Evolutionary conservation across 2,113 vertebrate species (phyloP), one percentile per base, ranked within the genome.

Genomic region (Stigmatopora argus): DNA sequence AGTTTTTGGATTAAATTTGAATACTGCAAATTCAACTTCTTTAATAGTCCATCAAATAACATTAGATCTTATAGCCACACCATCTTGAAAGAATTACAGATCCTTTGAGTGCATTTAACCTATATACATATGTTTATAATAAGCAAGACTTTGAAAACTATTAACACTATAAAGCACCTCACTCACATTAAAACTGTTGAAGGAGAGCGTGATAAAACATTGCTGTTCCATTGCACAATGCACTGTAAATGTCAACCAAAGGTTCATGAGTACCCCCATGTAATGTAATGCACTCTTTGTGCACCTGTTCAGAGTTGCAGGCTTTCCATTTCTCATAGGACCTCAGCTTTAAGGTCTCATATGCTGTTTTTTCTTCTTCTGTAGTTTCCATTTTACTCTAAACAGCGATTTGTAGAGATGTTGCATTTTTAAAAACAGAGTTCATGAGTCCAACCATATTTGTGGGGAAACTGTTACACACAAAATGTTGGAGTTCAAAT

Each of bases 281-380:
- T 48, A 44, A 64, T 45, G 49, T 67, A 70, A 79, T 65, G 65
- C 44, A 69, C 18, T 12, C 12, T 69, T 48, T 57, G 44, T 65
- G 38, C 77, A 82, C 77, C 77, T 82, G 82, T 63, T 75, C 8
- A 46, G 18, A 21, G 46, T 73, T 77, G 14, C 23, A 78, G 7
- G 46, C n/a, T 46, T 56, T 66, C 46, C 62, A 70, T 1, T 1
- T 52, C 51, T 72, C 21, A 48, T 0, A 10, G 23, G 41, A 35
- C 31, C 34, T 34, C 21, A 46, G 13, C 51, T 45, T 19, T 58
- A 3, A 7, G 26, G 15, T 19, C 18, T 59, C 38, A 49, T 13
- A 19, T 64, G 53, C 31, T 65, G 38, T 56, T 69, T 21, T 55
- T 57, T 12, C 2, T 34, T 11, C 2, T 34, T 47, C 21, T 53